These are phyloP conservation scores for Nipponia nippon DNA, from an alignment of 2,113 vertebrate species.

Conservation along the genomic window DNA sequence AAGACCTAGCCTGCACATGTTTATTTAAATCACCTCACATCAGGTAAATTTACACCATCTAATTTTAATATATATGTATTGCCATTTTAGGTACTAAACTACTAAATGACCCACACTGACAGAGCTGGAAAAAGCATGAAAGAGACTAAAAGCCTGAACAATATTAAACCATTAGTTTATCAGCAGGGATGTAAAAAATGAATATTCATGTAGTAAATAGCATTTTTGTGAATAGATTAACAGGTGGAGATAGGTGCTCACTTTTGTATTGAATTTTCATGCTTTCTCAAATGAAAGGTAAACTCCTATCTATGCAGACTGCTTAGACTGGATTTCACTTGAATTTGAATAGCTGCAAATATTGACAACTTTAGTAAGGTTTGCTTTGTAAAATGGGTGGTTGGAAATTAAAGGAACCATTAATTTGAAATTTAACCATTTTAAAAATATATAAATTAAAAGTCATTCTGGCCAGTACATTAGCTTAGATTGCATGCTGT, in stretches of 20 bases:
- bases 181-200: background rate
- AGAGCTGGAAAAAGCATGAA: background rate
- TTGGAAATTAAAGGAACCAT: background rate
- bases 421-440: background rate
- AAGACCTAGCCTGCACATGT: background rate
- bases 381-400: background rate
- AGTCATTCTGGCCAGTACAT: background rate
- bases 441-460: background rate
- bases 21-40: background rate
- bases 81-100: background rate
- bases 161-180: background rate
- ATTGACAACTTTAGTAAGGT: background rate
- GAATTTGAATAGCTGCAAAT: background rate
- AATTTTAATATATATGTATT: background rate
- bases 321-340: background rate
- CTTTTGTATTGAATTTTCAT: background rate
- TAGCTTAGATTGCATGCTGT: background rate
- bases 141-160: background rate
- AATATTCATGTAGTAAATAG: conserved; percentile 3
- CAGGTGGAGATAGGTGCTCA: background rate
- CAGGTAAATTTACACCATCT: background rate
- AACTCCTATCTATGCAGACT: background rate
- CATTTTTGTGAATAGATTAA: background rate
- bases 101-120: background rate
- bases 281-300: background rate